Evolutionary conservation across 2,797 vertebrate species (phyloP).

Genomic region (Pangasius larnaudii): DNA sequence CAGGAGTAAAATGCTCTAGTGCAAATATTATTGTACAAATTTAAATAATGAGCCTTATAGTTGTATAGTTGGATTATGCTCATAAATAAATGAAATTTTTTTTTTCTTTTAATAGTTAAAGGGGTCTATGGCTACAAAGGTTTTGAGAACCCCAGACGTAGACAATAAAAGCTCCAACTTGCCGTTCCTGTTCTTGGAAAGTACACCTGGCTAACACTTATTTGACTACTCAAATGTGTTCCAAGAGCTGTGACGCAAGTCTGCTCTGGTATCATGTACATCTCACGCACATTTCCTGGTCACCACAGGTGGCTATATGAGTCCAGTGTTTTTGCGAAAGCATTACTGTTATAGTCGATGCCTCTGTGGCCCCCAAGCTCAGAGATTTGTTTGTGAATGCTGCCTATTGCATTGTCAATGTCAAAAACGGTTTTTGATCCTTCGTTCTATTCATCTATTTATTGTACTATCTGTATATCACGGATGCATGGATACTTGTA

Average conservation of each 20-base stretch:
- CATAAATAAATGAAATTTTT: not conserved
- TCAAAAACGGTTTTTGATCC: slow-evolving; percentile 64
- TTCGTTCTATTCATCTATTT: slow-evolving; percentile 76
- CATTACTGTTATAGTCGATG: not conserved
- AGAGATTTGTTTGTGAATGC: slow-evolving; percentile 52
- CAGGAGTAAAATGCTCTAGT: not conserved
- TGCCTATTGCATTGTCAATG: slow-evolving; percentile 57
- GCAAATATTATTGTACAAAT: not conserved
- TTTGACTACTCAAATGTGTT: slow-evolving; percentile 43
- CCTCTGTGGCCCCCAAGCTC: not conserved
- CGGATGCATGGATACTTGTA: slow-evolving; percentile 85
- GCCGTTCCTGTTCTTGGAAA: not conserved
- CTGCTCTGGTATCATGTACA: too few species aligned
- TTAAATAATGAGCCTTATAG: not conserved
- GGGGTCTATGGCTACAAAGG: not conserved
- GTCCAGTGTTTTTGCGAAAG: not conserved
- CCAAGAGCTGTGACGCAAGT: not conserved
- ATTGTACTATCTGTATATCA: slow-evolving; percentile 81
- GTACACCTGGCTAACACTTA: slow-evolving; percentile 7
- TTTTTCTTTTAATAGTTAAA: not conserved
- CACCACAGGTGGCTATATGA: not conserved
- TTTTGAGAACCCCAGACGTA: not conserved
- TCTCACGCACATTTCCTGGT: not conserved
- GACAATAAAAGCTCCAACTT: not conserved
- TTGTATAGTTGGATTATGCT: not conserved